These are phyloP conservation scores for Drosophila mayri DNA, from an alignment of 1,140 invertebrate genomes.

Conservation along the genomic window DNA sequence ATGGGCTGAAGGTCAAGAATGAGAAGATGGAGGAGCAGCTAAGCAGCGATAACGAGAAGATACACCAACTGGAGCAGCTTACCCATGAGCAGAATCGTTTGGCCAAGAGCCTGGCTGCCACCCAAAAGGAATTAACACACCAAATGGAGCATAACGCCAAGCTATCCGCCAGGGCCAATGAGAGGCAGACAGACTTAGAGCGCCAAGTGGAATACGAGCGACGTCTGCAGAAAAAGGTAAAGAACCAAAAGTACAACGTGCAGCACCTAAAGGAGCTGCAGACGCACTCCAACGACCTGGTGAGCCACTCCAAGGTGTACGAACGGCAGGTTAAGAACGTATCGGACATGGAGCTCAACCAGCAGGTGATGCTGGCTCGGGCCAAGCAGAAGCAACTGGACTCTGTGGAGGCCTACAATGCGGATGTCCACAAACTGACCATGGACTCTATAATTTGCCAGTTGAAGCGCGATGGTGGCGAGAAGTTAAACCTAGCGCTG, in stretches of 20 bases:
- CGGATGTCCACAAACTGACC: conserved; percentile 40
- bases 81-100: conserved; percentile 10
- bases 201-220: conserved; percentile 20
- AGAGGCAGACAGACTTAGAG: not conserved
- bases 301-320: conserved; percentile 45
- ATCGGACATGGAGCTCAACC: conserved; percentile 41
- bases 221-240: conserved; percentile 28
- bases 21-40: conserved; percentile 4
- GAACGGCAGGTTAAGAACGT: conserved; percentile 49
- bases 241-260: conserved; percentile 28
- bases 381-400: conserved; percentile 70
- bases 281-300: conserved; percentile 30
- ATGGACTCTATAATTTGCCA: conserved; percentile 36
- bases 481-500: conserved; percentile 43
- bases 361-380: conserved; percentile 68
- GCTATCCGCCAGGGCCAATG: not conserved
- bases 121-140: not conserved
- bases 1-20: not conserved
- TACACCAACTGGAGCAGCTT: conserved; percentile 10
- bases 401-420: conserved; percentile 61
- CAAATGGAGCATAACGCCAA: not conserved
- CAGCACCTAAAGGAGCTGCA: conserved; percentile 37
- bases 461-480: conserved; percentile 1
- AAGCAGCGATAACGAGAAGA: conserved; percentile 11
- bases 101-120: not conserved